A percentile compares a stretch with the other conserved stretches of the same genome.
Evolutionary conservation across 2,113 vertebrate species (phyloP).

Genomic region (Psittacula cyanocephala): DNA sequence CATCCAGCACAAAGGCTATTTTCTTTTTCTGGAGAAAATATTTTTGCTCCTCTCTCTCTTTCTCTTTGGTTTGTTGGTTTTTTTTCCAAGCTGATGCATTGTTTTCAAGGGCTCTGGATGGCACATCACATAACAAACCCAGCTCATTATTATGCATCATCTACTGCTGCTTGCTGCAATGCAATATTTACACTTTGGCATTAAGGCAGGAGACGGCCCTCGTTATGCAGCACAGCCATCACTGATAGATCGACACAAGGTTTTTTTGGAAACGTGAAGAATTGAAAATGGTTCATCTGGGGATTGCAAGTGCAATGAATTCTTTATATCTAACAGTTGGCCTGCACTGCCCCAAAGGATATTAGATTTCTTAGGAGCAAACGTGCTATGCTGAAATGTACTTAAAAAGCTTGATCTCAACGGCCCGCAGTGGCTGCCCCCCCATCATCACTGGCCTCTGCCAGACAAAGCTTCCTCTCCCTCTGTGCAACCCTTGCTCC

Average conservation of each 20-base stretch:
- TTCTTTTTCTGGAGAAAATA: background rate
- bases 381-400: conserved; percentile 37
- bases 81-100: background rate
- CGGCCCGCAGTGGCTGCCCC: background rate
- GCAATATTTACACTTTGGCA: conserved; percentile 69
- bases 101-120: conserved; percentile 36
- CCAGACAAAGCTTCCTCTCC: conserved; percentile 27
- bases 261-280: conserved; percentile 60
- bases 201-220: conserved; percentile 54
- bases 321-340: conserved; percentile 72
- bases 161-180: conserved; percentile 53
- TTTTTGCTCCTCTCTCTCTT: background rate
- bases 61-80: background rate
- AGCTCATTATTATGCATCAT: conserved; percentile 64
- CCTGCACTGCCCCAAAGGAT: conserved; percentile 71
- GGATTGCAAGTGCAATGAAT: conserved; percentile 65
- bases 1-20: background rate
- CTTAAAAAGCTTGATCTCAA: conserved; percentile 32
- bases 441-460: conserved; percentile 1
- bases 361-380: conserved; percentile 72
- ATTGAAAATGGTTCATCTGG: conserved; percentile 66
- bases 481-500: conserved; percentile 36
- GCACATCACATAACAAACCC: conserved; percentile 28
- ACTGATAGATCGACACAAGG: conserved; percentile 35
- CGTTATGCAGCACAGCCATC: conserved; percentile 34